Percentiles rank a stretch among this genome's conserved stretches.
phyloP scores from a whole-genome alignment of 2,797 vertebrate species.

The Coregonus suidteri region DNA sequence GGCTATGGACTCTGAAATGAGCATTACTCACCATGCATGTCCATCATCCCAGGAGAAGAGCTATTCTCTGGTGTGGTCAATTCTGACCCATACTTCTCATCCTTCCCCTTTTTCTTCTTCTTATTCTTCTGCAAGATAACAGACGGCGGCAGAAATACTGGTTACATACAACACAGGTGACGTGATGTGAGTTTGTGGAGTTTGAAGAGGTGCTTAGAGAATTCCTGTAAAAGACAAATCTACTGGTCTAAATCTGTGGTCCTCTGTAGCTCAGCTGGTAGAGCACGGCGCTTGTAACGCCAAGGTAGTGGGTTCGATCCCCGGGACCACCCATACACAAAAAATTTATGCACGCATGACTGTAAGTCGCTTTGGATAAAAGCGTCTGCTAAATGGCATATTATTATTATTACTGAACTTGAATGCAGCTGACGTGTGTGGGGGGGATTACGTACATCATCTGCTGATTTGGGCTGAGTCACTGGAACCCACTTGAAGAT shows the following conservation, averaged over 20 bases:
- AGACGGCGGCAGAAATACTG: background rate
- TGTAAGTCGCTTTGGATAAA: no score
- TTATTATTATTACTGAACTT: background rate
- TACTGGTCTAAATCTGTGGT: no score
- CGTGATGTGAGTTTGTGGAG: background rate
- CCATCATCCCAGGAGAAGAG: constrained; percentile 99
- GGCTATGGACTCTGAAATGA: background rate
- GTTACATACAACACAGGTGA: background rate
- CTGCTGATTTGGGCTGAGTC: constrained; percentile 95
- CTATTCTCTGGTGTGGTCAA: constrained; percentile 98
- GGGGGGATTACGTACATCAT: constrained; percentile 85
- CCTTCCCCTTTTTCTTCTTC: constrained; percentile 89
- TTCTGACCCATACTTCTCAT: constrained; percentile 96
- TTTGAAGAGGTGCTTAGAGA: background rate
- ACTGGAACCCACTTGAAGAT: constrained; percentile 99
- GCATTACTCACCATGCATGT: constrained; percentile 89
- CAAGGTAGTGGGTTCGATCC: no score
- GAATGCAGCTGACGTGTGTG: background rate
- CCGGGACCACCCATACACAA: no score
- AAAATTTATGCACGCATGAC: no score
- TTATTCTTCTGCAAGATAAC: constrained; percentile 76
- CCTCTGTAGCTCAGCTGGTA: no score
- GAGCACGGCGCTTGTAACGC: no score
- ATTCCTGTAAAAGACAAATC: background rate
- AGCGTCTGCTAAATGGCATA: no score